These are phyloP conservation scores for Marisa cornuarietis DNA, from an alignment of 1,140 invertebrate genomes.

Conservation along the genomic window DNA sequence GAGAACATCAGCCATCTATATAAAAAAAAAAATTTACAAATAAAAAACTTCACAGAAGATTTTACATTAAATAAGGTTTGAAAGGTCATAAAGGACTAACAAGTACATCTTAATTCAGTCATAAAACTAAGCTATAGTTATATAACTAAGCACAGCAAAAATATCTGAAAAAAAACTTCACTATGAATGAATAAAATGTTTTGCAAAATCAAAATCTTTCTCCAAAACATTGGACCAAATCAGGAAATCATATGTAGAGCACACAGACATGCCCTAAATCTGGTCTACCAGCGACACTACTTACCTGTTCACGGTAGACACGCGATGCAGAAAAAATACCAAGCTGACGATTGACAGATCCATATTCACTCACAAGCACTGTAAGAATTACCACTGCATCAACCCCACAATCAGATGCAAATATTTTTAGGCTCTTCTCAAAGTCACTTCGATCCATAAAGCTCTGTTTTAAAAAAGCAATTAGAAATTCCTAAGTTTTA, in stretches of 20 bases:
- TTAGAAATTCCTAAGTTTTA: neutral
- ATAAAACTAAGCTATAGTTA: too few species aligned
- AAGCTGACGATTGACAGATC: constrained; percentile 29
- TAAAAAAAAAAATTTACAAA: neutral
- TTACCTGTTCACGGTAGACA: constrained; percentile 43
- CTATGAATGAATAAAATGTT: too few species aligned
- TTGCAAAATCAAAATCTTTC: too few species aligned
- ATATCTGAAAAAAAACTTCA: too few species aligned
- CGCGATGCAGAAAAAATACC: constrained; percentile 38
- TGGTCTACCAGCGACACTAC: neutral
- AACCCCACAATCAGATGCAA: constrained; percentile 31
- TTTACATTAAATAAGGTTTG: too few species aligned
- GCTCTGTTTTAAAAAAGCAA: constrained; percentile 24
- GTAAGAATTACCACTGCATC: constrained; percentile 52
- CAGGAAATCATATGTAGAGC: too few species aligned
- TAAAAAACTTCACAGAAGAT: too few species aligned
- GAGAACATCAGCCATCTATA: constrained; percentile 48
- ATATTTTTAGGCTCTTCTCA: constrained; percentile 33
- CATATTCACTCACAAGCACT: constrained; percentile 8
- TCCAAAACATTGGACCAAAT: too few species aligned
- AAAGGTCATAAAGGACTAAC: too few species aligned
- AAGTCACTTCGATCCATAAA: constrained; percentile 35
- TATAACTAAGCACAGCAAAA: too few species aligned
- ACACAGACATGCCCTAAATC: too few species aligned
- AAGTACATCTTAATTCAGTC: too few species aligned